Percentiles rank a stretch among this genome's conserved stretches.
phyloP scores from a whole-genome alignment of 2,113 vertebrate species.

The Plestiodon gilberti region DNA sequence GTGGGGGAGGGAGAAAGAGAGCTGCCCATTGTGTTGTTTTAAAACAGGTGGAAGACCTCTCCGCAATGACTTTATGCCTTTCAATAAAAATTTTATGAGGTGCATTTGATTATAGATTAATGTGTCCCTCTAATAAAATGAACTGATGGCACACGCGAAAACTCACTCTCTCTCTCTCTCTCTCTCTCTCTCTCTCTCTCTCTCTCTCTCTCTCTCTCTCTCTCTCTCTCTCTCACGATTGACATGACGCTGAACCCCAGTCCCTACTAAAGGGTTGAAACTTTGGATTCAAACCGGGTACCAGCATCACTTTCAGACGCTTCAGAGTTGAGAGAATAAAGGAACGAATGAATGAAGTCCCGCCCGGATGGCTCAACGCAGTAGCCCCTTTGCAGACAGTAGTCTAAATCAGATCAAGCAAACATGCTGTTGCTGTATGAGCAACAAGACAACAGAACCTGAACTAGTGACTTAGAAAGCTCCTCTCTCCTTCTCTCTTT shows the following conservation, averaged over 20 bases:
- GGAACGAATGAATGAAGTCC: background rate
- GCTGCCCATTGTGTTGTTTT: conserved; percentile 77
- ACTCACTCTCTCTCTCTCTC: conserved; percentile 56
- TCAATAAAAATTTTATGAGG: conserved; percentile 99
- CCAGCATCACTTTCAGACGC: background rate
- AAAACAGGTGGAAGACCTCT: conserved; percentile 89
- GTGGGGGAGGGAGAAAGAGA: background rate
- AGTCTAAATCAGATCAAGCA: background rate
- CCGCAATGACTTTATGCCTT: conserved; percentile 94
- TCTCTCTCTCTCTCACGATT: background rate
- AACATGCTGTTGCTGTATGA: no score
- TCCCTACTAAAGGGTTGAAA: background rate
- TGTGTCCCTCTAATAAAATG: conserved; percentile 94
- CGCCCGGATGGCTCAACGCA: no score
- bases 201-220: conserved; percentile 18
- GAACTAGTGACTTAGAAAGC: background rate
- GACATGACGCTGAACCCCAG: background rate
- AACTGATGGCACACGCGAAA: conserved; percentile 72
- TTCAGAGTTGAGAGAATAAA: background rate
- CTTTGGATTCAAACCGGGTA: background rate
- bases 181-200: conserved; percentile 47
- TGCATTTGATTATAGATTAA: conserved; percentile 98
- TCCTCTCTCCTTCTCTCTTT: background rate
- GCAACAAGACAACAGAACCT: background rate
- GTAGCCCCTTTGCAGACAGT: background rate